Evolutionary conservation across 2,888 invertebrate species (phyloP), one percentile per base, ranked within the genome.

Genomic region (Acanthacorydalis orientalis): DNA sequence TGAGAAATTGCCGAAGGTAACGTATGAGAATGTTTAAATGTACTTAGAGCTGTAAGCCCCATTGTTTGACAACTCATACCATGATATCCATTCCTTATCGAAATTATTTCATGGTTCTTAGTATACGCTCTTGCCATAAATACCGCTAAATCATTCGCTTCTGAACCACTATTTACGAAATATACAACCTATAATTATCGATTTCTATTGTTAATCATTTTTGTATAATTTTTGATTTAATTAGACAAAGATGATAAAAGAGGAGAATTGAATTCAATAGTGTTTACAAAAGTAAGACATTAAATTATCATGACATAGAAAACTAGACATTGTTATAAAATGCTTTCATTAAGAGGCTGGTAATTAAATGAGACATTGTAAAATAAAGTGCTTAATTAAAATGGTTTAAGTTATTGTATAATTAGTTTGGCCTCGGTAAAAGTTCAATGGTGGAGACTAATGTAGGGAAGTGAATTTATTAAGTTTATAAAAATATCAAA

Each of bases 141-240:
- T 53, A 89, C 72, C 0, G 97, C 97, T 49, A 98, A 68, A 62
- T 98, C 97, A 60, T 96, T 97, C 0, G 97, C 96, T 67, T 98
- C 97, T 6, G 92, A 89, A 0, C 97, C 97, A 58, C 95, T 96
- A 66, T 97, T 97, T 1, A 91, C 87, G 56, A 96, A 78, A 61
- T 92, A 95, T 2, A 88, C 86, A 31, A 87, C 83, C 87, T 88
- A 60, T 14, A 58, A 60, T 12, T 46, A 34, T 14, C 8, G 14
- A 46, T n/a, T 12, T 37, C 10, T 37, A 14, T 37, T 12, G 1
- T 4, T 37, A 7, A 37, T 37, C 10, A 12, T 14, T 6, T 37
- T 37, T 9, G 6, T 23, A 23, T 23, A 23, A 23, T 4, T 23
- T 23, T 23, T 23, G 3, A 23, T 4, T 23, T 4, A 23, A 4